Conservation (phyloP, 1,140 invertebrate species). For the Diploscapter pachys region DNA sequence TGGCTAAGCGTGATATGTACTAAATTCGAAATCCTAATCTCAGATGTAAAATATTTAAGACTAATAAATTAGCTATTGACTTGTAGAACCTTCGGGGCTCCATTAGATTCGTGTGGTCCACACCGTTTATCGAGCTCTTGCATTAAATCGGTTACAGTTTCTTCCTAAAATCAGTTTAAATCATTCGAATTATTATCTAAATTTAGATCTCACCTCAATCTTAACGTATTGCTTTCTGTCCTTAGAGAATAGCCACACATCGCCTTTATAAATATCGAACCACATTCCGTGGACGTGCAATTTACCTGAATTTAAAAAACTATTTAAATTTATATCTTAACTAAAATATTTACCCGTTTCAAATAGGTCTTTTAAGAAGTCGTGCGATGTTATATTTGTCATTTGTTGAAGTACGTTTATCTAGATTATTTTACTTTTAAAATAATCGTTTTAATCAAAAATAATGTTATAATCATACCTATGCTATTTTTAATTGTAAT, state of each 20-base stretch:
- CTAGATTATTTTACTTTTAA: constrained; percentile 62
- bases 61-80: too few relatives aligned
- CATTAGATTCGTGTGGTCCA: too few relatives aligned
- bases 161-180: too few relatives aligned
- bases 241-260: constrained; percentile 30
- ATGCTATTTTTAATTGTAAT: not conserved
- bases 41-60: too few relatives aligned
- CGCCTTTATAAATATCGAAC: constrained; percentile 90
- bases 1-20: too few relatives aligned
- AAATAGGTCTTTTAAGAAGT: constrained; percentile 78
- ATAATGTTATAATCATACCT: not conserved
- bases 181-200: too few relatives aligned
- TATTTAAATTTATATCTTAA: not conserved
- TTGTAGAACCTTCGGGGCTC: too few relatives aligned
- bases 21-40: too few relatives aligned
- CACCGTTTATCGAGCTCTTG: too few relatives aligned
- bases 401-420: constrained; percentile 87
- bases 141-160: too few relatives aligned
- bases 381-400: constrained; percentile 86
- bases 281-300: constrained; percentile 79
- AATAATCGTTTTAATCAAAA: constrained; percentile 1
- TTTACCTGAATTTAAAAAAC: constrained; percentile 6
- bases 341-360: constrained; percentile 71
- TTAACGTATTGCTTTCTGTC: constrained; percentile 22
- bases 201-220: constrained; percentile 22